phyloP scores from a whole-genome alignment of 2,888 invertebrate species.

The Gonocerus acuteangulatus region DNA sequence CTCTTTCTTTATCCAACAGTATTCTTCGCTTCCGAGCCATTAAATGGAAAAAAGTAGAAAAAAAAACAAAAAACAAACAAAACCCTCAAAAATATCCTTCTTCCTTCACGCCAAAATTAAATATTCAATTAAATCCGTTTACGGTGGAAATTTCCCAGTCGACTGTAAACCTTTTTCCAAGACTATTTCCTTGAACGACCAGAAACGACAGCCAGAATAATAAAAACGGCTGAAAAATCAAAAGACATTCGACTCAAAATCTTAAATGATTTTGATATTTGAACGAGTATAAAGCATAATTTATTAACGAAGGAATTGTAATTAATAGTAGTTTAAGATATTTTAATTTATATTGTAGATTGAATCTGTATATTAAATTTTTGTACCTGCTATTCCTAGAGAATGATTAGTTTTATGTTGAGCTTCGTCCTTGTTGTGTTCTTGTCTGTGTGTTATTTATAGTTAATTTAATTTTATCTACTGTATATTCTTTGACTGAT shows the following conservation, averaged over 20 bases:
- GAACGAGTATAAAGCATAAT: too few species aligned
- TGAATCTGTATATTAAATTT: slow-evolving; percentile 23
- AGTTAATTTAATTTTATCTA: slow-evolving; percentile 21
- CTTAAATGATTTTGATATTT: too few species aligned
- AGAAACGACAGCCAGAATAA: too few species aligned
- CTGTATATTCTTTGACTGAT: slow-evolving; percentile 27
- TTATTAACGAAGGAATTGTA: too few species aligned
- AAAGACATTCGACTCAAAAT: too few species aligned
- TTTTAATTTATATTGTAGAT: slow-evolving; percentile 23
- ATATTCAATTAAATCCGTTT: too few species aligned
- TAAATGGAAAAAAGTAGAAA: too few species aligned
- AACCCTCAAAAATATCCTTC: too few species aligned
- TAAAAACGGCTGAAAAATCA: too few species aligned
- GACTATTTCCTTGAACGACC: neutral
- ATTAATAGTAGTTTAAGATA: neutral
- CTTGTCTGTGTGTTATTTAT: slow-evolving; percentile 12
- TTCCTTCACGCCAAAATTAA: too few species aligned
- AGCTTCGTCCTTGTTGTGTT: slow-evolving; percentile 23
- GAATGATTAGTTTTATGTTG: slow-evolving; percentile 21
- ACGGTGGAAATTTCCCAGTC: slow-evolving; percentile 15
- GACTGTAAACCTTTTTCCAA: neutral
- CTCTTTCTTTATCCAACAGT: slow-evolving; percentile 11
- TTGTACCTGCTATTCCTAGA: slow-evolving; percentile 23
- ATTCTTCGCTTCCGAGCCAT: neutral
- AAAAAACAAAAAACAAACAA: too few species aligned